phyloP scores from a whole-genome alignment of 2,113 vertebrate species.

The Gymnocephalus cernua region DNA sequence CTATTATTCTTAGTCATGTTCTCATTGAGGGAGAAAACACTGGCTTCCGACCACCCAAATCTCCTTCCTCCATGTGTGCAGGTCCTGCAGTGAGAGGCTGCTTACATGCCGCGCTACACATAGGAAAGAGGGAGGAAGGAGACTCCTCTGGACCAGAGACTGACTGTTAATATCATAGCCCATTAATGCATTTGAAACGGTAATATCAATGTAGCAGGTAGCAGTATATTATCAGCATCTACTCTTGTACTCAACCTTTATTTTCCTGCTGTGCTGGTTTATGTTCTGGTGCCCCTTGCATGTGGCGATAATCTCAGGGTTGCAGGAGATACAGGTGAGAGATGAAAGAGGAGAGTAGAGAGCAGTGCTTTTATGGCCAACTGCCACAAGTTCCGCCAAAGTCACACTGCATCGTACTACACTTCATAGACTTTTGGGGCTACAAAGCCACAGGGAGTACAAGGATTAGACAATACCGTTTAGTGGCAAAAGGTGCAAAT shows the following conservation, averaged over 20 bases:
- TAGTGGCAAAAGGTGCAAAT: slow-evolving; percentile 39
- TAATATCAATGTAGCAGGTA: slow-evolving; percentile 31
- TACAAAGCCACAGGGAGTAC: slow-evolving; percentile 16
- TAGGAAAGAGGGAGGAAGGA: background rate
- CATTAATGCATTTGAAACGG: slow-evolving; percentile 32
- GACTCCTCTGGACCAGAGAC: background rate
- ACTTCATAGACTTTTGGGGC: slow-evolving; percentile 62
- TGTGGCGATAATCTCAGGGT: slow-evolving; percentile 59
- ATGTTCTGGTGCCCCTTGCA: slow-evolving; percentile 31
- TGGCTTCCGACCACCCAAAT: background rate
- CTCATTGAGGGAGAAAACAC: slow-evolving; percentile 58
- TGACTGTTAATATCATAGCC: slow-evolving; percentile 35
- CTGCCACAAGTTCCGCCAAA: slow-evolving; percentile 51
- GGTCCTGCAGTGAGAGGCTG: slow-evolving; percentile 33
- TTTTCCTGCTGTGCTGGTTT: slow-evolving; percentile 46
- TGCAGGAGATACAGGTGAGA: slow-evolving; percentile 48
- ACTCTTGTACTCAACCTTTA: slow-evolving; percentile 4
- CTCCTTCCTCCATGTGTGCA: slow-evolving; percentile 37
- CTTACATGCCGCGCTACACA: slow-evolving; percentile 11
- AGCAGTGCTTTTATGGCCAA: slow-evolving; percentile 51
- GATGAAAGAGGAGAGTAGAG: slow-evolving; percentile 58
- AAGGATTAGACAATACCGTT: slow-evolving; percentile 52
- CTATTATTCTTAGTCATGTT: slow-evolving; percentile 80
- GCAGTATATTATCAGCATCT: slow-evolving; percentile 34
- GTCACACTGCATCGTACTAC: slow-evolving; percentile 28